These are phyloP conservation scores for Pandion haliaetus DNA, from an alignment of 2,113 vertebrate genomes.

Conservation along the genomic window DNA sequence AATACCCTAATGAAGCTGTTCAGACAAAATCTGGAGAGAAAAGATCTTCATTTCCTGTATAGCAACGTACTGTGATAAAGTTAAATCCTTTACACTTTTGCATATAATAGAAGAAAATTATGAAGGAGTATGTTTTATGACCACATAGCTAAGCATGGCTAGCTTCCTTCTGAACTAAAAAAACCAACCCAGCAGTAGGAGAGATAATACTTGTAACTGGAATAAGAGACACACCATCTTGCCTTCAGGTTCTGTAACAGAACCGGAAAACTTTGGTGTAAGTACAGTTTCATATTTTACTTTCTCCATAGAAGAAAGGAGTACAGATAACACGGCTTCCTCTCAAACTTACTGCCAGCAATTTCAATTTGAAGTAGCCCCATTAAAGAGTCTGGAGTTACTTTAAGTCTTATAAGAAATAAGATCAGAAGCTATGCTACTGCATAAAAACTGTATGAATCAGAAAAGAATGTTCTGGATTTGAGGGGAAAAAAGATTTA, in stretches of 20 bases:
- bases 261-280: not conserved
- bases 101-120: constrained; percentile 19
- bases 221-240: not conserved
- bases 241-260: not conserved
- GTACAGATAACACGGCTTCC: fast-evolving
- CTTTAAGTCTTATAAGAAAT: not conserved
- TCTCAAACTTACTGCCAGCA: not conserved
- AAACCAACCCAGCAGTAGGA: not conserved
- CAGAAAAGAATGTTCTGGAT: not conserved
- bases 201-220: not conserved
- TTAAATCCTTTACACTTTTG: constrained; percentile 20
- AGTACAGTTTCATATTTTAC: not conserved
- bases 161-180: not conserved
- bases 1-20: constrained; percentile 42
- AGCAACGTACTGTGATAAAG: constrained; percentile 26
- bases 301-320: not conserved
- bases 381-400: not conserved
- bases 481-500: not conserved
- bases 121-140: not conserved
- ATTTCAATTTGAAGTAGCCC: not conserved
- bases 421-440: not conserved
- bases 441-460: not conserved
- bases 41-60: not conserved
- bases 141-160: not conserved
- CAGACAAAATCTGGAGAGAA: not conserved